These are phyloP conservation scores for Caenorhabditis remanei DNA, from an alignment of 1,140 invertebrate genomes.

Conservation along the genomic window DNA sequence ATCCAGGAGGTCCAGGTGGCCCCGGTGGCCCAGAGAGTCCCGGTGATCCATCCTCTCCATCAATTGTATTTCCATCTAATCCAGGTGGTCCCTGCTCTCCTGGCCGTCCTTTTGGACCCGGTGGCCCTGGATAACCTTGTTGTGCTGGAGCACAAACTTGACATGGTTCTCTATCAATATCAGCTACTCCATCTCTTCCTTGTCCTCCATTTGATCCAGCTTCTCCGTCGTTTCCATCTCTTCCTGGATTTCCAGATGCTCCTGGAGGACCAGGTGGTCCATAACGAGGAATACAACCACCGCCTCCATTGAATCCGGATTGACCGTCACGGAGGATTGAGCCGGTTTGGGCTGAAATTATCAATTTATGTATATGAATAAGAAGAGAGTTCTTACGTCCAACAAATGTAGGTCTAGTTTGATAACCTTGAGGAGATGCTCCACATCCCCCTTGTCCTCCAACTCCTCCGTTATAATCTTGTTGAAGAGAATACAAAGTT, in stretches of 20 bases:
- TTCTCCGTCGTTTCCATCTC: slow-evolving; percentile 36
- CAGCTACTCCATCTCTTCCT: slow-evolving; percentile 37
- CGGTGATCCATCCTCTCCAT: slow-evolving; percentile 32
- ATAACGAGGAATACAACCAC: slow-evolving; percentile 41
- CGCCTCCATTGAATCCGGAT: slow-evolving; percentile 29
- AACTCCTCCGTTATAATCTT: not conserved
- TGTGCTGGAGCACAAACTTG: slow-evolving; percentile 41
- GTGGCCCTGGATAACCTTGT: slow-evolving; percentile 48
- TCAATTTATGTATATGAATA: too few relatives aligned
- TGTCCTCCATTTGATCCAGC: slow-evolving; percentile 24
- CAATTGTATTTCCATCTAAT: slow-evolving; percentile 32
- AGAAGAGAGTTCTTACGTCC: not conserved
- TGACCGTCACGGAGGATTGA: not conserved
- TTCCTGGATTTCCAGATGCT: slow-evolving; percentile 18
- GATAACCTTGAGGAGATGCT: slow-evolving; percentile 17
- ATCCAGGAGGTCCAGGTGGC: slow-evolving; percentile 37
- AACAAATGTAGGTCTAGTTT: slow-evolving; percentile 18
- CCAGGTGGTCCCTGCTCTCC: slow-evolving; percentile 27
- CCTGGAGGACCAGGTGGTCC: slow-evolving; percentile 35
- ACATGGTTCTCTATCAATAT: slow-evolving; percentile 48
- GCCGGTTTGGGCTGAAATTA: slow-evolving; percentile 30
- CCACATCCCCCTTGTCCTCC: slow-evolving; percentile 2
- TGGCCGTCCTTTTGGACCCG: slow-evolving; percentile 19
- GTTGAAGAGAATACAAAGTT: slow-evolving; percentile 41
- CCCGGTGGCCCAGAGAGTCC: slow-evolving; percentile 42